These are phyloP conservation scores for Ctenochaetus hawaiiensis DNA, from an alignment of 2,797 vertebrate genomes.

Conservation along the genomic window DNA sequence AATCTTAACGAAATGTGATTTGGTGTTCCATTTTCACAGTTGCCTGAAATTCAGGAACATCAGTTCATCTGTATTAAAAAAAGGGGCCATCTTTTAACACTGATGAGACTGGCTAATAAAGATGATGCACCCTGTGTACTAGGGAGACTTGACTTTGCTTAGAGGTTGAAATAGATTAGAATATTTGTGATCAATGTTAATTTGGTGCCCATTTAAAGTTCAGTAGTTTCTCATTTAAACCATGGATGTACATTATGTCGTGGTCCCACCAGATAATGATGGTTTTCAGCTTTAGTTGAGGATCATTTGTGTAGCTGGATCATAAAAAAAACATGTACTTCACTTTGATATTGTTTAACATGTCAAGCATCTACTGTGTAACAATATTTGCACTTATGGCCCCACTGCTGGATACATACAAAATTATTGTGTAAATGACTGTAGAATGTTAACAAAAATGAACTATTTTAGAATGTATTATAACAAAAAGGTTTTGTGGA, in stretches of 20 bases:
- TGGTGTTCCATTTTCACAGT: constrained; percentile 36
- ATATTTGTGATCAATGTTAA: constrained; percentile 17
- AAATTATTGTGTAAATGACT: constrained; percentile 60
- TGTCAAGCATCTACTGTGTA: constrained; percentile 11
- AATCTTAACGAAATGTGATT: constrained; percentile 49
- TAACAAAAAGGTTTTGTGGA: constrained; percentile 52
- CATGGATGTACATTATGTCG: neutral
- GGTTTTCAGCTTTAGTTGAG: constrained; percentile 16
- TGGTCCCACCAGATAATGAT: neutral
- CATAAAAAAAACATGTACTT: neutral
- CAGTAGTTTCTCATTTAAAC: constrained; percentile 12
- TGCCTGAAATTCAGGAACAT: constrained; percentile 72
- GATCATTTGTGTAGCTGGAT: constrained; percentile 26
- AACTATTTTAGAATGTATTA: constrained; percentile 79
- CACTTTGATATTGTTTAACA: constrained; percentile 15
- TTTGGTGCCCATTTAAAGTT: neutral
- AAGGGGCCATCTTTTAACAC: constrained; percentile 26
- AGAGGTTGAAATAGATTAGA: constrained; percentile 4
- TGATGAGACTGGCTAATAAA: constrained; percentile 23
- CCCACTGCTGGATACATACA: constrained; percentile 45
- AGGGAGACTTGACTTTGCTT: neutral
- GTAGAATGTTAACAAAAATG: constrained; percentile 67
- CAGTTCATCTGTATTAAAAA: constrained; percentile 23
- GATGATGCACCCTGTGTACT: constrained; percentile 6
- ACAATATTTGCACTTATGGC: constrained; percentile 9